These are phyloP conservation scores for Patagioenas fasciata DNA, from an alignment of 2,113 vertebrate species.

Conservation along the genomic window DNA sequence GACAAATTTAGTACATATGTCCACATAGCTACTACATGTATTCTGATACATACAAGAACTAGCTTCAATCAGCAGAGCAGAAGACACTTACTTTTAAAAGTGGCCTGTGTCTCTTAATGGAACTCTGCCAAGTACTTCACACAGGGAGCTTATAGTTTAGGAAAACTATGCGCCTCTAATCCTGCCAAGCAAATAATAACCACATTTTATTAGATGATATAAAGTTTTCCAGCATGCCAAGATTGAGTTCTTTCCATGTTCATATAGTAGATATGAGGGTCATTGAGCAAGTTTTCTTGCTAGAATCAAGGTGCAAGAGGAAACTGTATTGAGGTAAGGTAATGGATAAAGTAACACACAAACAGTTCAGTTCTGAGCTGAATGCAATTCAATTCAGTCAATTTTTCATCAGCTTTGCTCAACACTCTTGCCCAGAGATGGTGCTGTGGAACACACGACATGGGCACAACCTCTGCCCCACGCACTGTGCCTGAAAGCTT, in stretches of 20 bases:
- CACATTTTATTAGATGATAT: not conserved
- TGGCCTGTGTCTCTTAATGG: not conserved
- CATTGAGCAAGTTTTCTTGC: not conserved
- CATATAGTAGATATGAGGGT: not conserved
- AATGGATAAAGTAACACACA: not conserved
- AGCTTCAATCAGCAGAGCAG: not conserved
- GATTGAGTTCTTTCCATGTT: accelerated
- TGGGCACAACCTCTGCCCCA: not conserved
- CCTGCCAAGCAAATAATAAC: not conserved
- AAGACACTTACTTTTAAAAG: not conserved
- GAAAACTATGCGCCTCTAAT: not conserved
- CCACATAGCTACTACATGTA: not conserved
- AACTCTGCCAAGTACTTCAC: not conserved
- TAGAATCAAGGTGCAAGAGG: not conserved
- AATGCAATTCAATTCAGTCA: not conserved
- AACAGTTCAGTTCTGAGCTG: not conserved
- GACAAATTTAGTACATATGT: not conserved
- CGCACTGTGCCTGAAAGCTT: not conserved
- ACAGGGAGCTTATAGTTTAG: not conserved
- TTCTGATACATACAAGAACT: not conserved
- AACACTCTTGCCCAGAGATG: not conserved
- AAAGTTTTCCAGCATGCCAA: not conserved
- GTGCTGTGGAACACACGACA: not conserved
- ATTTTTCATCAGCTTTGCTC: not conserved
- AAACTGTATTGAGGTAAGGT: not conserved